Evolutionary conservation across 2,888 invertebrate species (phyloP).

Genomic region (Nymphalis c-album): DNA sequence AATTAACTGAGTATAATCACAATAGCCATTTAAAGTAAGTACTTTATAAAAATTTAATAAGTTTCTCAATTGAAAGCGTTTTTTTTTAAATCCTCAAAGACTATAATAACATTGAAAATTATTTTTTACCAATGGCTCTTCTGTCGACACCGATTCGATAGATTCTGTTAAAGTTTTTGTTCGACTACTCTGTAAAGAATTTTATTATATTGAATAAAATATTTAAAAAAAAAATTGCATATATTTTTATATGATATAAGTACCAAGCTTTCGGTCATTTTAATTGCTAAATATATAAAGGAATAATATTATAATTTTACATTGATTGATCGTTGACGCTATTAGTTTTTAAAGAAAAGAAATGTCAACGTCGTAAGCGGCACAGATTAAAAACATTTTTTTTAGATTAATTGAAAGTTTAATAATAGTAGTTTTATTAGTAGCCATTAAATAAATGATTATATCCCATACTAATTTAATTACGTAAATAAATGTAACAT

Average conservation of each 20-base stretch:
- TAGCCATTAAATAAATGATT: too few species aligned
- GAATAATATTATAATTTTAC: slow-evolving; percentile 13
- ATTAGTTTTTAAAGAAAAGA: neutral
- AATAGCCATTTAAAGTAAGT: too few species aligned
- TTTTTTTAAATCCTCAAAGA: too few species aligned
- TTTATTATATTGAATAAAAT: neutral
- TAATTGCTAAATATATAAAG: slow-evolving; percentile 43
- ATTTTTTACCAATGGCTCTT: slow-evolving; percentile 48
- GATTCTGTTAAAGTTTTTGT: slow-evolving; percentile 57
- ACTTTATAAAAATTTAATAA: too few species aligned
- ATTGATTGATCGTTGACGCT: slow-evolving; percentile 5
- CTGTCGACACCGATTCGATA: slow-evolving; percentile 52
- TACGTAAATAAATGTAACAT: too few species aligned
- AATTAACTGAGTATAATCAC: too few species aligned
- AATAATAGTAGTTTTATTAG: neutral
- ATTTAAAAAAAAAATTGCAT: neutral
- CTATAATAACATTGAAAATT: too few species aligned
- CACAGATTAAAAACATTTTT: neutral
- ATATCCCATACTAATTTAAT: too few species aligned
- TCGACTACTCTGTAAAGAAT: slow-evolving; percentile 50
- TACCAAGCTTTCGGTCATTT: slow-evolving; percentile 66
- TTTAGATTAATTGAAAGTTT: neutral
- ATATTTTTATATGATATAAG: neutral
- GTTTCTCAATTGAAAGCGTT: too few species aligned
- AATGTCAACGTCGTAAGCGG: neutral